These are phyloP conservation scores for Sylvilagus floridanus DNA, from an alignment of 2,797 vertebrate species.

Conservation along the genomic window DNA sequence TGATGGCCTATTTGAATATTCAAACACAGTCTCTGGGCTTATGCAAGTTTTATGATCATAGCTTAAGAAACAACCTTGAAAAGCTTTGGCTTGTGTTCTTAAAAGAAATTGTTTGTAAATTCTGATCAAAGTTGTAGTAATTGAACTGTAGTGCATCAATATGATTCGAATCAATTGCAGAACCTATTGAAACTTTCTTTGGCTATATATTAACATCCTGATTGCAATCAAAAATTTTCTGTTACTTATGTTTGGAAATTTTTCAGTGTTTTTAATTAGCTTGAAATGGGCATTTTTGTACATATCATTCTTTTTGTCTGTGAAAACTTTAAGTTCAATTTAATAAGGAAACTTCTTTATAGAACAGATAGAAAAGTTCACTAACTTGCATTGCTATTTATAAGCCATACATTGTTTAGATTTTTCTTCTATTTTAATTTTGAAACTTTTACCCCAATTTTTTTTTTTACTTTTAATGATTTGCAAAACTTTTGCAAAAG, in stretches of 20 bases:
- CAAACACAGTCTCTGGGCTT: conserved; percentile 14
- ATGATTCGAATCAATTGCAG: neutral
- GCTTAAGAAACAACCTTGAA: conserved; percentile 47
- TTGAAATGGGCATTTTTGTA: conserved; percentile 10
- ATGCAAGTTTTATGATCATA: conserved; percentile 64
- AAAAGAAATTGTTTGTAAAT: conserved; percentile 61
- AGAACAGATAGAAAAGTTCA: neutral
- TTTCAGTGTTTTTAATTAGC: neutral
- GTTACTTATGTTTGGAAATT: neutral
- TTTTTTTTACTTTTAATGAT: neutral
- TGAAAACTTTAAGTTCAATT: neutral
- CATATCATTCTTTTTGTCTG: neutral
- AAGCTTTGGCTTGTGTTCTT: neutral
- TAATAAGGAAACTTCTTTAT: conserved; percentile 15
- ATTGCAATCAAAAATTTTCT: conserved; percentile 24
- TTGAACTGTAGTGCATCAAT: neutral
- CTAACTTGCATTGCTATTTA: neutral
- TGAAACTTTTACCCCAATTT: neutral
- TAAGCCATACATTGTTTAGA: neutral
- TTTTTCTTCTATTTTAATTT: conserved; percentile 39
- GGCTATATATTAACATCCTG: neutral
- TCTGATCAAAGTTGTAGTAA: neutral
- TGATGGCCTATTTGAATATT: conserved; percentile 51
- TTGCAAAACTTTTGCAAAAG: neutral
- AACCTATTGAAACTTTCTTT: neutral